Evolutionary conservation across 2,888 invertebrate species (phyloP).

Genomic region (Embidobia sp.): DNA sequence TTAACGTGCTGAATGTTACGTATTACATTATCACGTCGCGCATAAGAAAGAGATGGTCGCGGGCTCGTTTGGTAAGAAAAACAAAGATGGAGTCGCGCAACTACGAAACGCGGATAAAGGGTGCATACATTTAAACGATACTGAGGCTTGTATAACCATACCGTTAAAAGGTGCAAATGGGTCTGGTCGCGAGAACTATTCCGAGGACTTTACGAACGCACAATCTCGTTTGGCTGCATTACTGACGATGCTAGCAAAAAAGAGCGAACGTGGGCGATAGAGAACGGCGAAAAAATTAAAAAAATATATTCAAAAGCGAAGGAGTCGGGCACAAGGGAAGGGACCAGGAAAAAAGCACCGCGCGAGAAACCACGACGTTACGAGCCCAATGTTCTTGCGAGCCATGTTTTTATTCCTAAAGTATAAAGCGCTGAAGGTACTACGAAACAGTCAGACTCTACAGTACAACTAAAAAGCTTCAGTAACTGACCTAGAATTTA

Average conservation of each 20-base stretch:
- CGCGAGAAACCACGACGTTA: constrained; percentile 53
- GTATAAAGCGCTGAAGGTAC: constrained; percentile 57
- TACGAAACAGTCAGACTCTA: constrained; percentile 48
- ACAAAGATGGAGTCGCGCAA: constrained; percentile 54
- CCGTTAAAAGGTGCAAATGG: constrained; percentile 65
- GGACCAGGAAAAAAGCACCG: constrained; percentile 7
- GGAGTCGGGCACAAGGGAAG: constrained; percentile 13
- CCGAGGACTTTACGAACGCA: constrained; percentile 61
- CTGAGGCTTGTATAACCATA: constrained; percentile 58
- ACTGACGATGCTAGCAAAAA: constrained; percentile 47
- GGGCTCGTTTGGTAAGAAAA: constrained; percentile 22
- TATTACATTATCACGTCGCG: constrained; percentile 72
- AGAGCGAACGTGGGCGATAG: neutral
- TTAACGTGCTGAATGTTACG: constrained; percentile 76
- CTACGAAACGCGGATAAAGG: constrained; percentile 55
- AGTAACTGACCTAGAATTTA: constrained; percentile 64
- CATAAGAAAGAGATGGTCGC: constrained; percentile 27
- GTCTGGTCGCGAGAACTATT: constrained; percentile 57
- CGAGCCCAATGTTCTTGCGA: constrained; percentile 45
- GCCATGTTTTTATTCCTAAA: constrained; percentile 59
- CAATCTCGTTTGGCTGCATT: constrained; percentile 61
- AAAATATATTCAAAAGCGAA: constrained; percentile 43
- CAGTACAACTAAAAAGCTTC: constrained; percentile 55
- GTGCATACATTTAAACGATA: constrained; percentile 62
- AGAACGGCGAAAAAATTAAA: constrained; percentile 28